Base-by-base conservation (phyloP, 2,113 vertebrate species). In the Heptranchias perlo region DNA sequence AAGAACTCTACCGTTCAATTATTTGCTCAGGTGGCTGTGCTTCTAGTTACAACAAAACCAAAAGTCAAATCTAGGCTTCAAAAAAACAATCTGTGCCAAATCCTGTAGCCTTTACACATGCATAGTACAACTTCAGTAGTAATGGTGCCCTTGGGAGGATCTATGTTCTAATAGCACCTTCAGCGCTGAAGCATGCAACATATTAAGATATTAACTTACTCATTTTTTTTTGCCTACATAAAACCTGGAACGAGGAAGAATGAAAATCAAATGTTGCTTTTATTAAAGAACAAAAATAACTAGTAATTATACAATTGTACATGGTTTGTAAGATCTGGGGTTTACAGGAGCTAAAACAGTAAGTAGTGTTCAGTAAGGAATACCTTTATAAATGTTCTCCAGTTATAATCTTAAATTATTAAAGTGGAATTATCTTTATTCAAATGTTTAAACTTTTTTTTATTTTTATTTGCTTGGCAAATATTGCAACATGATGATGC, bases 171-270 rank as follows among this genome's bases (percentile, higher is more conserved):
- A 18, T 92, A 62, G 61, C n/a, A 61, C 64, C 21, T 93, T 39
- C 89, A 25, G 35, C 89, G 39, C 58, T 62, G 58, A 64, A 62
- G 35, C 18, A 62, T 4, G 58, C 58, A 93, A 93, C 31, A 18
- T 93, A 39, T 93, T 93, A 93, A 93, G 61, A n/a, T 93, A 23
- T 93, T 93, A 39, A 62, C 39, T 61, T n/a, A 93, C 61, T 93
- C 35, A n/a, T n/a, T n/a, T n/a, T n/a, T n/a, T n/a, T n/a, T n/a
- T 82, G 78, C 39, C 78, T 82, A 23, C 39, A 35, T 44, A 62
- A 62, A n/a, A 64, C 39, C 58, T 64, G 52, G 87, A 62, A 93
- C 64, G 64, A 47, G 39, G 78, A 47, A 18, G 39, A 82, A 44
- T 44, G 16, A 82, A 82, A 82, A 44, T 44, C 58, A 39, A 39